These are phyloP conservation scores for Pteruthius melanotis DNA, from an alignment of 2,113 vertebrate genomes.

Conservation along the genomic window DNA sequence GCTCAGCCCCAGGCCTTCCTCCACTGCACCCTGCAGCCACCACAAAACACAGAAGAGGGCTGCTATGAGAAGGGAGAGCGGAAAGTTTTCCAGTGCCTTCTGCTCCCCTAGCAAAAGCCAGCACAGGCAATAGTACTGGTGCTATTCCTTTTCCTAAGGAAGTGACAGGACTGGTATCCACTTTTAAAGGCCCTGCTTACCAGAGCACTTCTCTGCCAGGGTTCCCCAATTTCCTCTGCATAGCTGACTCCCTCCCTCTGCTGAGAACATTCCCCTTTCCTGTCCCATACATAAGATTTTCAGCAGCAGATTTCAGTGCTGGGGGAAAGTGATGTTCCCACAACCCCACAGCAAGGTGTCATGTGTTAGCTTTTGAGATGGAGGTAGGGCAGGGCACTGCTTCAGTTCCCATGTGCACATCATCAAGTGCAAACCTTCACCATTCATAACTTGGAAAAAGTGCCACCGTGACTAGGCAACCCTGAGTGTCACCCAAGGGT, in stretches of 20 bases:
- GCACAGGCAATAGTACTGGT: neutral
- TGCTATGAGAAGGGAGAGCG: neutral
- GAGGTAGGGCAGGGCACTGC: neutral
- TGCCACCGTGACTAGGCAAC: neutral
- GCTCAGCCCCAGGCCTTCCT: constrained; percentile 50
- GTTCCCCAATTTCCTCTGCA: neutral
- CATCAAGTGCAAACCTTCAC: neutral
- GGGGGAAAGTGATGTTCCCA: neutral
- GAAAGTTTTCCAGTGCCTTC: neutral
- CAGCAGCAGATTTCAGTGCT: neutral
- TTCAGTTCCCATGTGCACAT: neutral
- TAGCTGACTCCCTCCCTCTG: neutral
- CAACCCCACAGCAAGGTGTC: rapidly evolving
- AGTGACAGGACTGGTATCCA: neutral
- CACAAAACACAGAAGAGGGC: neutral
- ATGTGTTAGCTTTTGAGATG: neutral
- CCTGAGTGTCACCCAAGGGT: neutral
- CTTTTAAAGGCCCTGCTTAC: neutral
- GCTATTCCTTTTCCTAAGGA: neutral
- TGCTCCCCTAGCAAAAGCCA: neutral
- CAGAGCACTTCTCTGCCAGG: neutral
- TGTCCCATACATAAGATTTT: neutral
- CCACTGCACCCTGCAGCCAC: constrained; percentile 33
- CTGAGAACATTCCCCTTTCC: neutral
- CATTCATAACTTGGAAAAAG: neutral